Percentiles rank a stretch among this genome's conserved stretches.
Evolutionary conservation across 2,797 vertebrate species (phyloP).

Genomic region (Phyllotis vaccarum): DNA sequence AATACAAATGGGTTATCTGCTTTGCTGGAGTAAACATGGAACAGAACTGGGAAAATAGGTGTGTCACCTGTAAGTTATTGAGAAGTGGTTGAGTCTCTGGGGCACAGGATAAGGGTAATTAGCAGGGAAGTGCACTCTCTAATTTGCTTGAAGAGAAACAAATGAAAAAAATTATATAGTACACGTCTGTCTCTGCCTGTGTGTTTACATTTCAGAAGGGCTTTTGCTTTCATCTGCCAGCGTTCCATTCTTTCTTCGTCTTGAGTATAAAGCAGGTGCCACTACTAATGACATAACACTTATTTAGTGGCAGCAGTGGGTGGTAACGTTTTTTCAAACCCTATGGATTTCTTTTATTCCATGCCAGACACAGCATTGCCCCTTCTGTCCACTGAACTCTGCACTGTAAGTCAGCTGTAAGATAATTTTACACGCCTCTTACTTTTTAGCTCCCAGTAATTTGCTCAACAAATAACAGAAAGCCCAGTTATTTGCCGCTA

Average conservation of each 20-base stretch:
- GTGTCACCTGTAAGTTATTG: conserved; percentile 88
- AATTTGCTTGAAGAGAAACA: conserved; percentile 87
- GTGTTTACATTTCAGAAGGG: conserved; percentile 81
- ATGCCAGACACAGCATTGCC: conserved; percentile 72
- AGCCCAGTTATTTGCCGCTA: conserved; percentile 65
- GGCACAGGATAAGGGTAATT: conserved; percentile 86
- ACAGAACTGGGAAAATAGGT: conserved; percentile 63
- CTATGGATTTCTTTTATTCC: conserved; percentile 76
- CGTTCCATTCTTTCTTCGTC: conserved; percentile 63
- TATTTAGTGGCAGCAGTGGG: conserved; percentile 73
- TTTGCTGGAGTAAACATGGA: conserved; percentile 81
- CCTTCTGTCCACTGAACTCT: conserved; percentile 64
- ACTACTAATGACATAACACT: conserved; percentile 72
- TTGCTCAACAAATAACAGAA: conserved; percentile 82
- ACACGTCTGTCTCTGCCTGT: neutral
- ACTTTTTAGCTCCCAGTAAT: conserved; percentile 77
- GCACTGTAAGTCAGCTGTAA: conserved; percentile 77
- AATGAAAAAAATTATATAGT: conserved; percentile 78
- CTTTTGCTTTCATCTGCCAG: conserved; percentile 72
- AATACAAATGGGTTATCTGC: conserved; percentile 86
- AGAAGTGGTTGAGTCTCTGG: conserved; percentile 74
- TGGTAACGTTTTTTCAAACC: conserved; percentile 63
- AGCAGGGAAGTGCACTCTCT: conserved; percentile 81
- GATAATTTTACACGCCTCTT: conserved; percentile 77
- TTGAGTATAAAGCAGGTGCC: conserved; percentile 75